Percentiles rank a stretch among this genome's conserved stretches.
Conservation (phyloP, 2,888 invertebrate genomes). For the Drosophila melanocephala region DNA sequence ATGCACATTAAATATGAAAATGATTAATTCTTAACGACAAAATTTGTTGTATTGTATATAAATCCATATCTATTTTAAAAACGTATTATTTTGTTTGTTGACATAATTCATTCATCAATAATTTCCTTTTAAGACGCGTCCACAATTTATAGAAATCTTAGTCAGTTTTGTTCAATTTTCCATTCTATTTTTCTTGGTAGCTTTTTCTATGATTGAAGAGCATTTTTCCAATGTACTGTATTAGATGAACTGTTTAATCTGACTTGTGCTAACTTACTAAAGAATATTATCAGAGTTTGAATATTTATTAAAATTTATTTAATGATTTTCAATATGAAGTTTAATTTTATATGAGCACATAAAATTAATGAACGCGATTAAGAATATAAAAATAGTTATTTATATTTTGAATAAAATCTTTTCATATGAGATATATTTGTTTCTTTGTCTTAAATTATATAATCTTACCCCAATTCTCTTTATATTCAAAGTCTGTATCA, state of each 20-base stretch:
- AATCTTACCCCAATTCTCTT: accelerated
- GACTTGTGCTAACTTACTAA: background rate
- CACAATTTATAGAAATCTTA: background rate
- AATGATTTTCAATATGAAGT: background rate
- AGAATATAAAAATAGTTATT: background rate
- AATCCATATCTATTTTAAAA: background rate
- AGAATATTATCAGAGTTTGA: background rate
- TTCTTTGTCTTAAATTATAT: background rate
- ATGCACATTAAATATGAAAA: background rate
- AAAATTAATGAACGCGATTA: background rate
- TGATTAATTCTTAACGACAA: background rate
- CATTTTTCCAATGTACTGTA: background rate
- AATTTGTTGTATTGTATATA: accelerated
- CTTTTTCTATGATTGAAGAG: background rate
- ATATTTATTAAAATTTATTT: background rate
- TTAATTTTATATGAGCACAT: background rate
- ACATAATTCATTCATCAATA: background rate
- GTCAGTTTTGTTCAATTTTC: background rate
- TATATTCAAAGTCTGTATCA: background rate
- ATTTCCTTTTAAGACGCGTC: background rate
- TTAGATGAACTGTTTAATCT: background rate
- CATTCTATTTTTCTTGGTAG: accelerated
- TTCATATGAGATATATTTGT: background rate
- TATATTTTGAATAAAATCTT: background rate
- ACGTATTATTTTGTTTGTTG: accelerated